phyloP scores from a whole-genome alignment of 2,888 invertebrate species.

The Abrostola tripartita region DNA sequence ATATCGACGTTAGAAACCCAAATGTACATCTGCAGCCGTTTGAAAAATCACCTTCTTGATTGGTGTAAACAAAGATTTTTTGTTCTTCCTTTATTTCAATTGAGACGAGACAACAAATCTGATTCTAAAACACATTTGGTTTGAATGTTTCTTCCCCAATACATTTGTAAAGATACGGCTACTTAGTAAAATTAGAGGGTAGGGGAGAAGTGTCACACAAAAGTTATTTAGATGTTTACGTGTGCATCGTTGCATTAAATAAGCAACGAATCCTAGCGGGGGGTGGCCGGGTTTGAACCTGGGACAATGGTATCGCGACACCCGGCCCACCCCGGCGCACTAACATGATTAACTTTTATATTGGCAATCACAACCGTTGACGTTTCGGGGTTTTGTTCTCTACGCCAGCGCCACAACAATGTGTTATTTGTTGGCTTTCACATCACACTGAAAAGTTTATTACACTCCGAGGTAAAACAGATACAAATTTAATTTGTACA shows the following conservation, averaged over 20 bases:
- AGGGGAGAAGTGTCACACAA: slow-evolving; percentile 86
- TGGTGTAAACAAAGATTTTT: slow-evolving; percentile 29
- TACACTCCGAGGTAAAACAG: not conserved
- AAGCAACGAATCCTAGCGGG: slow-evolving; percentile 85
- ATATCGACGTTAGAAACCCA: not conserved
- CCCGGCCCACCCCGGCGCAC: slow-evolving; percentile 78
- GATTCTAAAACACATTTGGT: slow-evolving; percentile 75
- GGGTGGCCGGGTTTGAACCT: slow-evolving; percentile 74
- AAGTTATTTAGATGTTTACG: slow-evolving; percentile 89
- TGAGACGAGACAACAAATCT: slow-evolving; percentile 68
- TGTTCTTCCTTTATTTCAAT: slow-evolving; percentile 45
- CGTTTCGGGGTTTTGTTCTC: slow-evolving; percentile 64
- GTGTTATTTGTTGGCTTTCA: slow-evolving; percentile 41
- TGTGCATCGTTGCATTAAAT: slow-evolving; percentile 88
- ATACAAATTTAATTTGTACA: slow-evolving; percentile 22
- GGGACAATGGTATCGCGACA: slow-evolving; percentile 81
- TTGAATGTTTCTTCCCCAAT: slow-evolving; percentile 78
- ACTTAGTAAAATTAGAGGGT: slow-evolving; percentile 87
- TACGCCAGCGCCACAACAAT: slow-evolving; percentile 41
- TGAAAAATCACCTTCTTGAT: slow-evolving; percentile 31
- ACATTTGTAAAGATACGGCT: slow-evolving; percentile 86
- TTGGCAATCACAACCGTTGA: slow-evolving; percentile 73
- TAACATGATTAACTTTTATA: slow-evolving; percentile 84
- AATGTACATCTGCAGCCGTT: slow-evolving; percentile 14
- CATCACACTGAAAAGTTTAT: slow-evolving; percentile 16